Evolutionary conservation across 2,888 invertebrate species (phyloP).

Genomic region (Toxonevra muliebris): DNA sequence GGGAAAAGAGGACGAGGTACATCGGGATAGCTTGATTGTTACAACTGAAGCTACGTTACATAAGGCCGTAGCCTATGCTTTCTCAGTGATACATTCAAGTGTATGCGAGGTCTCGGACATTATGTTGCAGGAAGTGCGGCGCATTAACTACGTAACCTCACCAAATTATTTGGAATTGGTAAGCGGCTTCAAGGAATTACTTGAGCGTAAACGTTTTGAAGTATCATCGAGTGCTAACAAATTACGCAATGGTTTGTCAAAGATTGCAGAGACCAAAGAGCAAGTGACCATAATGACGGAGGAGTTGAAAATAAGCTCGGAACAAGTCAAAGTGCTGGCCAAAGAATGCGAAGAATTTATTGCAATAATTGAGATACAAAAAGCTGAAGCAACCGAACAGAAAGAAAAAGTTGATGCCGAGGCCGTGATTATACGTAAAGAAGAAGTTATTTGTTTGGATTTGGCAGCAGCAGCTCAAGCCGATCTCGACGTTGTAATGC

Average conservation of each 20-base stretch:
- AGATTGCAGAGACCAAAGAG: slow-evolving; percentile 85
- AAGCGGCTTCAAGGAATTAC: slow-evolving; percentile 80
- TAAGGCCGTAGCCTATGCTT: slow-evolving; percentile 76
- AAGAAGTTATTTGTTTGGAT: slow-evolving; percentile 82
- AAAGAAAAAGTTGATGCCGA: slow-evolving; percentile 78
- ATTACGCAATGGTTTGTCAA: slow-evolving; percentile 81
- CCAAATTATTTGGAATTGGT: slow-evolving; percentile 89
- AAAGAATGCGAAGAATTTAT: slow-evolving; percentile 87
- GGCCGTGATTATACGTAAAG: slow-evolving; percentile 78
- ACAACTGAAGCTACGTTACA: slow-evolving; percentile 71
- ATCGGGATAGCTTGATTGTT: slow-evolving; percentile 46
- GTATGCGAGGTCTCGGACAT: slow-evolving; percentile 76
- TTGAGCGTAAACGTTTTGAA: slow-evolving; percentile 76
- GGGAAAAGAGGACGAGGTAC: slow-evolving; percentile 65
- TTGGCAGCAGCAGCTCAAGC: slow-evolving; percentile 83
- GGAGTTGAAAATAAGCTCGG: slow-evolving; percentile 78
- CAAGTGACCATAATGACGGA: slow-evolving; percentile 86
- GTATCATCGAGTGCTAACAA: slow-evolving; percentile 80
- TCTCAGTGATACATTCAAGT: slow-evolving; percentile 84
- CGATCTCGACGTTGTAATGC: slow-evolving; percentile 86
- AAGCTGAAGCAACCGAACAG: slow-evolving; percentile 84
- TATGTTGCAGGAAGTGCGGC: slow-evolving; percentile 81
- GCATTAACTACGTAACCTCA: slow-evolving; percentile 89
- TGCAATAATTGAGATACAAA: slow-evolving; percentile 81
- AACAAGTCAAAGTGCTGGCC: slow-evolving; percentile 79